Conservation (phyloP, 2,113 vertebrate genomes). For the Syngnathus scovelli region DNA sequence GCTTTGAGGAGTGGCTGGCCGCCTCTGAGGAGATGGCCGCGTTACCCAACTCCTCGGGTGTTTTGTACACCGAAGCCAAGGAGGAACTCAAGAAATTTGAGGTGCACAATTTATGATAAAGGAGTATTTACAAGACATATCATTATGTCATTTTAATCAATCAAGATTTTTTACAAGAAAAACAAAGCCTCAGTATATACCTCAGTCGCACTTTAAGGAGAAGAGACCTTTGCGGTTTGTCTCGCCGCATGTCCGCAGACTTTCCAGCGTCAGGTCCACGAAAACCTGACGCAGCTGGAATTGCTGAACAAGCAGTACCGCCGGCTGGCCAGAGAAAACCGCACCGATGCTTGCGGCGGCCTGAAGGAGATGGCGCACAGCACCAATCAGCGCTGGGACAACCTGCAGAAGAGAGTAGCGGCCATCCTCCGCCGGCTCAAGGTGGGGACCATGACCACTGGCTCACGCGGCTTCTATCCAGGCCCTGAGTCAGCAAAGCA, state of each 20-base stretch:
- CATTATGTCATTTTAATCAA: no score
- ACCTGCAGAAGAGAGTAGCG: slow-evolving; percentile 86
- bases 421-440: slow-evolving; percentile 91
- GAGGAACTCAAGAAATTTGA: slow-evolving; percentile 98
- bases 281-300: slow-evolving; percentile 90
- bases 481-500: neutral
- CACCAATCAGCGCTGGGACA: slow-evolving; percentile 94
- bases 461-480: neutral
- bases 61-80: slow-evolving; percentile 91
- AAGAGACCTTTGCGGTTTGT: neutral
- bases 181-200: no score
- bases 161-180: no score
- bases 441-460: slow-evolving; percentile 58
- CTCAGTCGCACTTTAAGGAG: no score
- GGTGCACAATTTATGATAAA: slow-evolving; percentile 62
- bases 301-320: slow-evolving; percentile 97
- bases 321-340: slow-evolving; percentile 90
- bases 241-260: slow-evolving; percentile 61
- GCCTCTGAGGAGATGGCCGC: slow-evolving; percentile 85
- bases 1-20: slow-evolving; percentile 88
- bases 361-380: slow-evolving; percentile 89
- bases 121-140: neutral
- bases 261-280: slow-evolving; percentile 93
- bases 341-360: slow-evolving; percentile 80
- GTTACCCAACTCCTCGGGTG: slow-evolving; percentile 88